Percentiles rank a stretch among this genome's conserved stretches.
Evolutionary conservation across 2,113 vertebrate species (phyloP).

Genomic region (Galeopterus variegatus): DNA sequence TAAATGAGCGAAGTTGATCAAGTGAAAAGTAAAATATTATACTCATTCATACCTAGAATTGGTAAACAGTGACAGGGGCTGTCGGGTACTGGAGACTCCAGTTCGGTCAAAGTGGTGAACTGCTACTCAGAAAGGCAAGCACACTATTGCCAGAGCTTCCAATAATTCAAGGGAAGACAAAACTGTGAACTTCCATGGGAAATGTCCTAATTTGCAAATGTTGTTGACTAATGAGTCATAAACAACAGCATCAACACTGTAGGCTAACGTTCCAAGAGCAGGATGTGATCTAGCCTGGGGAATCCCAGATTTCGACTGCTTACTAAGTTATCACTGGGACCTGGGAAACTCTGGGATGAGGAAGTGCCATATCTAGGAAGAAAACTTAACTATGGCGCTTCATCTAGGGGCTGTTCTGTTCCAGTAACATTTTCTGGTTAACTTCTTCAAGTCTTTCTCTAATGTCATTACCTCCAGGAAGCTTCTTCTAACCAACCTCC

Average conservation of each 20-base stretch:
- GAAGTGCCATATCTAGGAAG: not conserved
- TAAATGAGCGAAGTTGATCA: not conserved
- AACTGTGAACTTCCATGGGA: not conserved
- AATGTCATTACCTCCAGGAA: not conserved
- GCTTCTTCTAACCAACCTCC: not conserved
- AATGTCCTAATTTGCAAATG: not conserved
- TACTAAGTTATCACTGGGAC: not conserved
- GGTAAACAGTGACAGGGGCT: not conserved
- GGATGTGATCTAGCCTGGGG: not conserved
- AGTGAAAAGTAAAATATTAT: not conserved
- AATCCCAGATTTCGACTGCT: not conserved
- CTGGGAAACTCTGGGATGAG: not conserved
- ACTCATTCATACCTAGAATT: not conserved
- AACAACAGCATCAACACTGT: not conserved
- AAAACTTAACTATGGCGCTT: not conserved
- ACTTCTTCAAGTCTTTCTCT: not conserved
- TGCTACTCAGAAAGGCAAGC: not conserved
- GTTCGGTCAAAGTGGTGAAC: not conserved
- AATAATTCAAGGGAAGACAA: not conserved
- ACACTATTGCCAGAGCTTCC: not conserved
- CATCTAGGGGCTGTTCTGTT: not conserved
- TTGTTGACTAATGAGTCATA: not conserved
- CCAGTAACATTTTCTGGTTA: not conserved
- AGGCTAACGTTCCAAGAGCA: not conserved
- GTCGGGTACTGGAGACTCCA: rapidly evolving